A percentile compares a stretch with the other conserved stretches of the same genome.
Conservation (phyloP, 2,888 invertebrate genomes). For the Erebia ligea region DNA sequence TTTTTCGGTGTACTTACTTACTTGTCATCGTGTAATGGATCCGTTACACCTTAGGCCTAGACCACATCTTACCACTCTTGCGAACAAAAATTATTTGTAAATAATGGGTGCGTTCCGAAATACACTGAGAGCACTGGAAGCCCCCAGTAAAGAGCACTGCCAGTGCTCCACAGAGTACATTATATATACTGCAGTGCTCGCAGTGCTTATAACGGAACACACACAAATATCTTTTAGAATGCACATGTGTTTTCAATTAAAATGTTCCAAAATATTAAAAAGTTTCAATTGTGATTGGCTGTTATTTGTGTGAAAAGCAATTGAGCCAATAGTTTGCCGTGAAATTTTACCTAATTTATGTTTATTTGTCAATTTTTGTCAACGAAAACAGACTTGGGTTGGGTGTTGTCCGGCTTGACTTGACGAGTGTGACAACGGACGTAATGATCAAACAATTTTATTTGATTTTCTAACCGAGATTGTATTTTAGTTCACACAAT, state of each 20-base stretch:
- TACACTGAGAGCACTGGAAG: too few species aligned
- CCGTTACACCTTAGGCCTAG: neutral
- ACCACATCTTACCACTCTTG: neutral
- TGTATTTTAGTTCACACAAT: constrained; percentile 41
- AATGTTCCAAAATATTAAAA: neutral
- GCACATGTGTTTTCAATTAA: neutral
- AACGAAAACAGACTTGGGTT: constrained; percentile 58
- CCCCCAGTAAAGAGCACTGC: too few species aligned
- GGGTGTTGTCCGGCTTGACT: constrained; percentile 73
- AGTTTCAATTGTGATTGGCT: constrained; percentile 15
- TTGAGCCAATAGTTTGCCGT: constrained; percentile 12
- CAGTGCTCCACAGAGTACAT: too few species aligned
- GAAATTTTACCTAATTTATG: neutral
- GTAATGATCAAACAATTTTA: constrained; percentile 79
- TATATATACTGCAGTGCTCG: too few species aligned
- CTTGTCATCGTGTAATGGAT: neutral
- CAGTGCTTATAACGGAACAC: too few species aligned
- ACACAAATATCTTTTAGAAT: too few species aligned
- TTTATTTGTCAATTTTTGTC: constrained; percentile 11
- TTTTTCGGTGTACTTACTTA: neutral
- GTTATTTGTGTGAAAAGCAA: neutral
- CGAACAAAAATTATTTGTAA: neutral
- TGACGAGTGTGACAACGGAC: constrained; percentile 64
- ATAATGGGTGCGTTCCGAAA: too few species aligned
- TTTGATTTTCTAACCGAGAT: constrained; percentile 60